Conservation (phyloP, 2,797 vertebrate species). For the Pelodytes ibericus region DNA sequence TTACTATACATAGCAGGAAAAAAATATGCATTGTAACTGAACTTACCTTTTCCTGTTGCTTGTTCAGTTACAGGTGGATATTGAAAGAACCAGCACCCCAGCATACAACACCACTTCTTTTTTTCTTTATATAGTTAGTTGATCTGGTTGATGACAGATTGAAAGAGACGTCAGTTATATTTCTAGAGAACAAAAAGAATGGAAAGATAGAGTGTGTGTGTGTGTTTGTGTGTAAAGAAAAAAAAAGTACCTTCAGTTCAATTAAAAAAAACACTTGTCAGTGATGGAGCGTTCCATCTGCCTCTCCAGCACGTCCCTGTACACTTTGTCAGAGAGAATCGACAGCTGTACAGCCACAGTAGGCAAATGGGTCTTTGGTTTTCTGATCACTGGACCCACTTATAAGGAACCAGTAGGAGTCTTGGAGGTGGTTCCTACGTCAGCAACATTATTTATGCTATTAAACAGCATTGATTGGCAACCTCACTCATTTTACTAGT, state of each 20-base stretch:
- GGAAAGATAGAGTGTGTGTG: not conserved
- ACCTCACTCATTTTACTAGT: conserved; percentile 9
- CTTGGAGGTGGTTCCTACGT: conserved; percentile 66
- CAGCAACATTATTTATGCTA: conserved; percentile 56
- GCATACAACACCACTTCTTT: conserved; percentile 40
- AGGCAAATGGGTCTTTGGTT: conserved; percentile 57
- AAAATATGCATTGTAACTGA: not conserved
- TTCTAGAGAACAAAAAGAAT: conserved; percentile 19
- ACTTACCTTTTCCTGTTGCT: conserved; percentile 34
- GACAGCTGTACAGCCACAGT: conserved; percentile 62
- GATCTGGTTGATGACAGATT: conserved; percentile 27
- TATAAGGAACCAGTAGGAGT: conserved; percentile 59
- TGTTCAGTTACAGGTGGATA: conserved; percentile 10
- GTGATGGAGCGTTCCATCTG: conserved; percentile 62
- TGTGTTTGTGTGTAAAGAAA: not conserved
- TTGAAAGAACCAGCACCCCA: conserved; percentile 2
- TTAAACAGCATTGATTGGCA: conserved; percentile 44
- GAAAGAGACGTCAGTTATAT: conserved; percentile 28
- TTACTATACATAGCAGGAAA: not conserved
- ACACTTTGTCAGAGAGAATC: conserved; percentile 74
- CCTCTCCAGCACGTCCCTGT: conserved; percentile 70
- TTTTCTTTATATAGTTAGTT: conserved; percentile 42
- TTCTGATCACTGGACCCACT: conserved; percentile 52
- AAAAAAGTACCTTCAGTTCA: conserved; percentile 44
- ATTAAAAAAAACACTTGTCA: conserved; percentile 46